Evolutionary conservation across 2,113 vertebrate genomes (phyloP), one percentile per base, ranked within the genome.

Genomic region (Xenopus laevis): DNA sequence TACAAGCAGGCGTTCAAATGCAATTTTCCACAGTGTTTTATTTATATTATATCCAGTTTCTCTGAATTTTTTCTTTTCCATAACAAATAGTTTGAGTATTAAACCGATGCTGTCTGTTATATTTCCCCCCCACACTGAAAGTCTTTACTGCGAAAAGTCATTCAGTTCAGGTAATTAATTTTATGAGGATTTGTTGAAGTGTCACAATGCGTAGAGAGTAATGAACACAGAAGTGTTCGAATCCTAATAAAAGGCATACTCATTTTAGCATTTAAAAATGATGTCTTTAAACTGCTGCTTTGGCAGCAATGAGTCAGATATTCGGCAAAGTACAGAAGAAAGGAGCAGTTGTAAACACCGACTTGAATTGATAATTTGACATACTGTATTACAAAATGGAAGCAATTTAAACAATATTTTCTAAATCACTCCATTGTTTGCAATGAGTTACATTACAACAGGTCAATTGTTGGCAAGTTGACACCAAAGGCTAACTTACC

Each of bases 51-150:
- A 77, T 57, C 61, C 18, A 33, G 60, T 68, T 63, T 69, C 65
- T 68, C 46, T 9, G 30, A 61, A 63, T 63, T 63, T 74, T 44
- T 57, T 59, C 61, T 17, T 15, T 59, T 68, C 27, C 20, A 53
- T 77, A 63, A 70, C 74, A 77, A 68, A 77, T 77, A 64, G 66
- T 70, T 55, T 40, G 57, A 68, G 57, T 75, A 61, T 75, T 68
- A 63, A 75, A 61, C 73, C 73, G 20, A 53, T 53, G 45, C 72
- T 53, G 74, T 53, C 74, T 77, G 33, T 52, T 70, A 70, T 30
- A 77, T 58, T 77, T 58, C 12, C 17, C 23, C 23, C 1, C 23
- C 23, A 27, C n/a, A 15, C 7, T 76, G 63, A 69, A 63, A 70
- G 58, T 57, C 46, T 55, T 23, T 57, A 45, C 30, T 40, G 20